These are phyloP conservation scores for Drepana arcuata DNA, from an alignment of 1,140 invertebrate genomes.

Conservation along the genomic window DNA sequence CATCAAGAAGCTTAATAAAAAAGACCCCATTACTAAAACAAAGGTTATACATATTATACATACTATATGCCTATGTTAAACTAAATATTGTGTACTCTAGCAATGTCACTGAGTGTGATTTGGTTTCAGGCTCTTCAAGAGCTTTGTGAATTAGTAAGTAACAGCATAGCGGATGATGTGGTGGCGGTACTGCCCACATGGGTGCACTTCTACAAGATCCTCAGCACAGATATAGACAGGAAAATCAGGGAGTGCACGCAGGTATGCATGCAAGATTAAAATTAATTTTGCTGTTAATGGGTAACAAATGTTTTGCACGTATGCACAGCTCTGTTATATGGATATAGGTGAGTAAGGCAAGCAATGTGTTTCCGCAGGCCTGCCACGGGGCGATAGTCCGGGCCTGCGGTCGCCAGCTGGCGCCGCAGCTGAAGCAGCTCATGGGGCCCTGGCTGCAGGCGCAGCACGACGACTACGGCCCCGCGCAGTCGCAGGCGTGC, in stretches of 20 bases:
- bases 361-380: constrained; percentile 15
- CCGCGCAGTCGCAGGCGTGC: constrained; percentile 24
- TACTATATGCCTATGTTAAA: too few relatives aligned
- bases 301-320: neutral
- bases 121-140: constrained; percentile 45
- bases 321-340: neutral
- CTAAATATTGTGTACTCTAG: too few relatives aligned
- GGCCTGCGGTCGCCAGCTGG: constrained; percentile 31
- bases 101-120: too few relatives aligned
- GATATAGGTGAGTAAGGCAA: neutral
- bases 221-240: constrained; percentile 42
- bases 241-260: constrained; percentile 53
- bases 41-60: too few relatives aligned
- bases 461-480: constrained; percentile 38
- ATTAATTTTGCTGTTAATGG: too few relatives aligned
- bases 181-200: constrained; percentile 35
- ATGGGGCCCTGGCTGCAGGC: constrained; percentile 48
- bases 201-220: constrained; percentile 42
- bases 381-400: constrained; percentile 30
- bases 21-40: constrained; percentile 54
- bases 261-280: too few relatives aligned
- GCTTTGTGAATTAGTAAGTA: constrained; percentile 36
- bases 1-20: constrained; percentile 57
- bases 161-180: constrained; percentile 30
- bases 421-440: constrained; percentile 31